phyloP scores from a whole-genome alignment of 2,888 invertebrate genomes.

The Prosapia bicincta region DNA sequence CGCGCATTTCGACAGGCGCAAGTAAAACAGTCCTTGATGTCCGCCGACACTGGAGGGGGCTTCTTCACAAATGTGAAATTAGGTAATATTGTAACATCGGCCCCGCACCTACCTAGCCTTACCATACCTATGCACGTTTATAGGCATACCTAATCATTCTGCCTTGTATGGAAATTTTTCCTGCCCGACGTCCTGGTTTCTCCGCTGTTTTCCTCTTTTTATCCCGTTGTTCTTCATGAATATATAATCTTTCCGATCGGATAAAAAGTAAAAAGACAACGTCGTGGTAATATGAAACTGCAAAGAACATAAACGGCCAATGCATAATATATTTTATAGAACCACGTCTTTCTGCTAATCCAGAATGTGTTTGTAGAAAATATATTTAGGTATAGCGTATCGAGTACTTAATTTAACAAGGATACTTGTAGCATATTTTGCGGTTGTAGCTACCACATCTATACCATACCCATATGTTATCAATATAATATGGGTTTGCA shows the following conservation, averaged over 20 bases:
- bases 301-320: neutral
- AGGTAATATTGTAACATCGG: neutral
- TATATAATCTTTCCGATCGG: neutral
- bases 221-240: neutral
- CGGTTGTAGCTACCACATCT: too few species aligned
- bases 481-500: too few species aligned
- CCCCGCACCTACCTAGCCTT: neutral
- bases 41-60: constrained; percentile 3
- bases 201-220: neutral
- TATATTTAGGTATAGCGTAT: too few species aligned
- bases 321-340: neutral
- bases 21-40: constrained; percentile 4
- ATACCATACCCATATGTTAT: too few species aligned
- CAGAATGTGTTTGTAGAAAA: too few species aligned
- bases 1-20: constrained; percentile 5
- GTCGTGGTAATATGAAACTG: neutral
- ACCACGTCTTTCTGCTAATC: neutral
- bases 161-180: neutral
- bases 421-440: too few species aligned
- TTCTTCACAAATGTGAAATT: neutral
- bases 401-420: too few species aligned
- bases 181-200: neutral
- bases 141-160: neutral
- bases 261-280: neutral
- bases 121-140: neutral